These are phyloP conservation scores for Entelurus aequoreus DNA, from an alignment of 2,113 vertebrate species.

Conservation along the genomic window DNA sequence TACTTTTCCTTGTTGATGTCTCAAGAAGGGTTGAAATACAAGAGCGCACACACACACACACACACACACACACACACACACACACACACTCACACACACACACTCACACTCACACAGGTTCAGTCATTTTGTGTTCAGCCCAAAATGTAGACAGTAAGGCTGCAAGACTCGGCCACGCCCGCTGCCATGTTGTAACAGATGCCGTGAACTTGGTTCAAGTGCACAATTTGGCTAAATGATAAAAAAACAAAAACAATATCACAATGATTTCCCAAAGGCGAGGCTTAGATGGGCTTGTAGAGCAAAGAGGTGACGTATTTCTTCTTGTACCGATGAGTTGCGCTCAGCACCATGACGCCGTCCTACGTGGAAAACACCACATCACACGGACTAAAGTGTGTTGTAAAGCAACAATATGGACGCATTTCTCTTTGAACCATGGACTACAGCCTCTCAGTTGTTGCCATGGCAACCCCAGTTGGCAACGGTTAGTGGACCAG, in stretches of 20 bases:
- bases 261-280: conserved; percentile 32
- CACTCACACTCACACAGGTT: conserved; percentile 33
- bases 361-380: conserved; percentile 72
- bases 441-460: too few relatives aligned
- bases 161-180: conserved; percentile 13
- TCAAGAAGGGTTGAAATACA: too few relatives aligned
- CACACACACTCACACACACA: too few relatives aligned
- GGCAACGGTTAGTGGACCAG: too few relatives aligned
- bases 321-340: conserved; percentile 97
- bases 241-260: conserved; percentile 1
- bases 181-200: conserved; percentile 7
- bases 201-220: conserved; percentile 53
- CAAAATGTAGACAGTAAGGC: conserved; percentile 29
- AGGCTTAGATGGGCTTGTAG: conserved; percentile 73
- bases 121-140: conserved; percentile 31
- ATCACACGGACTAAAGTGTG: too few relatives aligned
- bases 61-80: neutral
- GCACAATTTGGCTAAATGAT: conserved; percentile 46
- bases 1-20: too few relatives aligned
- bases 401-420: neutral
- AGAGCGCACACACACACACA: neutral
- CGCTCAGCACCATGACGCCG: conserved; percentile 95
- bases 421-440: too few relatives aligned
- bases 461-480: too few relatives aligned
- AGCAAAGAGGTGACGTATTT: conserved; percentile 94